Conservation (phyloP, 2,797 vertebrate species). For the Lagodon rhomboides region DNA sequence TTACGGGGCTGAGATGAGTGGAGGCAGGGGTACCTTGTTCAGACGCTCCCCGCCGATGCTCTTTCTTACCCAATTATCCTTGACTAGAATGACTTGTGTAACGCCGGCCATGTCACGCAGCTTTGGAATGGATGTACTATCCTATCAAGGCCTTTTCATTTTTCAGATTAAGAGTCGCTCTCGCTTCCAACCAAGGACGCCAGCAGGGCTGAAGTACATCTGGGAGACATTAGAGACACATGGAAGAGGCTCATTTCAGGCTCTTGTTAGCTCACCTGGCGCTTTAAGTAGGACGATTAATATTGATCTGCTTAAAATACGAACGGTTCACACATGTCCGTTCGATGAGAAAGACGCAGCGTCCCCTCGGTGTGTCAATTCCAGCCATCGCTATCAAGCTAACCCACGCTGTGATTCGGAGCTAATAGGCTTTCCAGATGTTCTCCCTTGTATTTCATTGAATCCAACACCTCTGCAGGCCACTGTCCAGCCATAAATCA, state of each 20-base stretch:
- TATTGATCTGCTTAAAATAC: slow-evolving; percentile 77
- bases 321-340: slow-evolving; percentile 64
- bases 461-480: slow-evolving; percentile 86
- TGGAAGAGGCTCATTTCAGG: slow-evolving; percentile 80
- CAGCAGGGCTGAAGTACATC: slow-evolving; percentile 69
- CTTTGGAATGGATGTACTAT: slow-evolving; percentile 68
- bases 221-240: slow-evolving; percentile 80
- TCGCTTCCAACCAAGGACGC: slow-evolving; percentile 72
- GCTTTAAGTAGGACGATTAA: slow-evolving; percentile 78
- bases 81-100: slow-evolving; percentile 74
- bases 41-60: slow-evolving; percentile 75
- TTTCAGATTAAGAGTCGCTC: slow-evolving; percentile 68
- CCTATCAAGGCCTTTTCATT: slow-evolving; percentile 79
- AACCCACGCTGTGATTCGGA: slow-evolving; percentile 79
- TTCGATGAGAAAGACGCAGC: slow-evolving; percentile 52
- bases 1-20: slow-evolving; percentile 61
- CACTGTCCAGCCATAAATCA: slow-evolving; percentile 86
- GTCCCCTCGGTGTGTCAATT: slow-evolving; percentile 60
- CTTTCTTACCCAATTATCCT: slow-evolving; percentile 77
- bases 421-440: slow-evolving; percentile 87
- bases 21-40: slow-evolving; percentile 75
- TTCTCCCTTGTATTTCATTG: slow-evolving; percentile 80
- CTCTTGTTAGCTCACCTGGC: slow-evolving; percentile 83
- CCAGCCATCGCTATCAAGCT: slow-evolving; percentile 78
- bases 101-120: slow-evolving; percentile 69